phyloP scores from a whole-genome alignment of 2,113 vertebrate genomes.

The Oryzias woworae region DNA sequence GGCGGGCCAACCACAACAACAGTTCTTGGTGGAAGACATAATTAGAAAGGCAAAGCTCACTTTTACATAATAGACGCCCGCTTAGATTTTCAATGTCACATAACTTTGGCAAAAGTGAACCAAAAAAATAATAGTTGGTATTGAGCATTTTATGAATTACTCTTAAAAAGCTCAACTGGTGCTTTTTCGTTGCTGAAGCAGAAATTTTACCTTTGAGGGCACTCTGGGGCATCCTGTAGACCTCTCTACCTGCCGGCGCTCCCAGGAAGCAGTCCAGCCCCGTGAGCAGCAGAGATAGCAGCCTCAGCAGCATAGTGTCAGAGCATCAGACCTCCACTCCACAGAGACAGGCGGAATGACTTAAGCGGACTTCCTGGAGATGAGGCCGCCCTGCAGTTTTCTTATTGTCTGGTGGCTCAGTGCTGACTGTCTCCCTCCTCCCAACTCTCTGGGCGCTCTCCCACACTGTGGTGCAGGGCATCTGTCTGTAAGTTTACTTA shows the following conservation, averaged over 20 bases:
- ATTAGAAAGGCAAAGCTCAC: constrained; percentile 72
- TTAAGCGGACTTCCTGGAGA: constrained; percentile 31
- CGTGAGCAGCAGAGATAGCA: constrained; percentile 62
- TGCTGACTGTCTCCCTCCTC: constrained; percentile 59
- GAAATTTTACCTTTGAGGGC: constrained; percentile 82
- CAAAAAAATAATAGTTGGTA: too few relatives aligned
- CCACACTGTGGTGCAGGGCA: constrained; percentile 63
- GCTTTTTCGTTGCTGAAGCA: neutral
- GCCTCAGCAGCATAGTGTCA: constrained; percentile 70
- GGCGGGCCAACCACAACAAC: constrained; percentile 67
- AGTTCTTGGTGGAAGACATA: constrained; percentile 74
- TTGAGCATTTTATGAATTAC: too few relatives aligned
- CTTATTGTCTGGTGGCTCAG: constrained; percentile 32
- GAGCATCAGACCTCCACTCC: constrained; percentile 57
- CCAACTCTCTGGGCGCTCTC: constrained; percentile 58
- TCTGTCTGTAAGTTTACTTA: constrained; percentile 75
- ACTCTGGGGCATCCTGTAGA: constrained; percentile 84
- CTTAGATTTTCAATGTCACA: too few relatives aligned
- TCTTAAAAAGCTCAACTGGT: too few relatives aligned
- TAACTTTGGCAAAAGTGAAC: too few relatives aligned
- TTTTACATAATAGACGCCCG: too few relatives aligned
- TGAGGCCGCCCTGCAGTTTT: constrained; percentile 12
- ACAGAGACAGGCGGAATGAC: neutral
- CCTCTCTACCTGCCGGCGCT: constrained; percentile 77
- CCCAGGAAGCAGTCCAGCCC: constrained; percentile 66